Conservation (phyloP, 2,797 vertebrate species). For the Pseudochirops cupreus region DNA sequence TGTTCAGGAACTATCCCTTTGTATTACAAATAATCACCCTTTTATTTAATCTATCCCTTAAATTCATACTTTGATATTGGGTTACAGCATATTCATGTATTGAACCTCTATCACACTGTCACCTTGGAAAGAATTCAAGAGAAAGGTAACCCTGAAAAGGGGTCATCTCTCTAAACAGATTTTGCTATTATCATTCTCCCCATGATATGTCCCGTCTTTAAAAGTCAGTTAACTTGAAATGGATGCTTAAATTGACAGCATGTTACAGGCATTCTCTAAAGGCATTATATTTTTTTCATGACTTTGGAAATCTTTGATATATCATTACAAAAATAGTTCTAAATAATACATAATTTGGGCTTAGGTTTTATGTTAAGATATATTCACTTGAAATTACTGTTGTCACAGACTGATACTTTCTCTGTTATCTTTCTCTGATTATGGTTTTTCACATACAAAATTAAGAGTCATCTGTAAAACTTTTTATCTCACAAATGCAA, state of each 20-base stretch:
- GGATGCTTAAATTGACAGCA: constrained; percentile 43
- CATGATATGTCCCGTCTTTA: constrained; percentile 32
- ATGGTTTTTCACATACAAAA: constrained; percentile 49
- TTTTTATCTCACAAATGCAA: constrained; percentile 1
- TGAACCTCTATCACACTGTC: neutral
- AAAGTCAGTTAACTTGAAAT: constrained; percentile 54
- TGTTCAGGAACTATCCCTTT: neutral
- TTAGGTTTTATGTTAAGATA: neutral
- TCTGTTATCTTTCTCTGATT: neutral
- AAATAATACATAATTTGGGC: neutral
- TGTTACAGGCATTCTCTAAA: constrained; percentile 47
- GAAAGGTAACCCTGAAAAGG: neutral
- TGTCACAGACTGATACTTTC: constrained; percentile 41
- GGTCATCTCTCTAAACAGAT: neutral
- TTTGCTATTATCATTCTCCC: neutral
- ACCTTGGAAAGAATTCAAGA: neutral
- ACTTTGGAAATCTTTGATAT: constrained; percentile 35
- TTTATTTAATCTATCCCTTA: neutral
- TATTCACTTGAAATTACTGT: constrained; percentile 25
- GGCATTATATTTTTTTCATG: constrained; percentile 38
- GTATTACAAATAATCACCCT: neutral
- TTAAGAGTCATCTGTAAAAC: constrained; percentile 15
- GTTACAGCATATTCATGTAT: neutral
- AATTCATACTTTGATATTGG: neutral
- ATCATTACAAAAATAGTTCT: constrained; percentile 35